Percentiles rank a stretch among this genome's conserved stretches.
phyloP scores from a whole-genome alignment of 2,888 invertebrate genomes.

The Holacanthella duospinosa region DNA sequence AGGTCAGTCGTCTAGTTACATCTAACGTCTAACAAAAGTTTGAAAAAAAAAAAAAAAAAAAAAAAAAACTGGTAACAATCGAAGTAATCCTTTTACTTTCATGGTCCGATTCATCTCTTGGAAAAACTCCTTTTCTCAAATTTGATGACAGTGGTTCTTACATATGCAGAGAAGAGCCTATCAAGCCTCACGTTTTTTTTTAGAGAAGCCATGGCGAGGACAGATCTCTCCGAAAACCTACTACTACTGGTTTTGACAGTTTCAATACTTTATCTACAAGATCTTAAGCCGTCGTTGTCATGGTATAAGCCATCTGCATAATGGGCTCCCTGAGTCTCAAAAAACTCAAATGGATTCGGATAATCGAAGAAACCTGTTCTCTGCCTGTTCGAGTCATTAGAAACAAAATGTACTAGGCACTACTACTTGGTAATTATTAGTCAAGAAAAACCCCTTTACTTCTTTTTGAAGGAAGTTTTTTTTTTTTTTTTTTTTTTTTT shows the following conservation, averaged over 20 bases:
- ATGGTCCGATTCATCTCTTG: background rate
- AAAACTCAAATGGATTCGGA: background rate
- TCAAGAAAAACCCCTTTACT: background rate
- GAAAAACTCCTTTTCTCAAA: too few relatives aligned
- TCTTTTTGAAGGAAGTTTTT: too few relatives aligned
- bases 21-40: too few relatives aligned
- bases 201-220: too few relatives aligned
- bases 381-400: background rate
- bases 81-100: background rate
- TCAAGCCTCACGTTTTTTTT: too few relatives aligned
- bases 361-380: background rate
- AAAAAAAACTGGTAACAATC: too few relatives aligned
- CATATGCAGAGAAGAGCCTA: too few relatives aligned
- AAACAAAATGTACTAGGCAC: background rate
- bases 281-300: background rate
- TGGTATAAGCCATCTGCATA: conserved; percentile 2
- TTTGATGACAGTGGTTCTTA: too few relatives aligned
- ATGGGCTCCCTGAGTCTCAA: background rate
- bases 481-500: too few relatives aligned
- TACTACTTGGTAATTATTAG: background rate
- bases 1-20: too few relatives aligned
- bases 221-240: too few relatives aligned
- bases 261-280: conserved; percentile 1
- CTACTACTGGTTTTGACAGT: conserved; percentile 5
- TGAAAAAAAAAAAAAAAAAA: too few relatives aligned